These are phyloP conservation scores for Camponotus pennsylvanicus DNA, from an alignment of 1,140 invertebrate genomes.

Conservation along the genomic window DNA sequence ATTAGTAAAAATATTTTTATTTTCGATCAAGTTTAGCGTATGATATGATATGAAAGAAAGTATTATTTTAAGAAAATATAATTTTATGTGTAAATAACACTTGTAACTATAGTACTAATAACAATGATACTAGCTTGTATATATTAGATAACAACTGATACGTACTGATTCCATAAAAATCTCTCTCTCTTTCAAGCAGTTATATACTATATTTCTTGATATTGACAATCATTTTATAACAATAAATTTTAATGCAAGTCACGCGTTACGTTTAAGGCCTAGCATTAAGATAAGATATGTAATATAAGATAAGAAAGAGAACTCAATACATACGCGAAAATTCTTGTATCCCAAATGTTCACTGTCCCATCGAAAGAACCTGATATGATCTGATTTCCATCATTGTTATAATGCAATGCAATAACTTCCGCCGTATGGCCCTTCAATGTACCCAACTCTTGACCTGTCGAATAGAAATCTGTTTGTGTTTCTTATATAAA, in stretches of 20 bases:
- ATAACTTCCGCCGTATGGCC: constrained; percentile 92
- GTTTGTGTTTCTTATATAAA: constrained; percentile 11
- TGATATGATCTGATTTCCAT: constrained; percentile 90
- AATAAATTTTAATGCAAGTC: background rate
- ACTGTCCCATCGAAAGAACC: constrained; percentile 93
- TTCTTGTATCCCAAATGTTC: constrained; percentile 91
- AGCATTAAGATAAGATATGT: background rate
- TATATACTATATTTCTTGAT: background rate
- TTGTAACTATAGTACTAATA: too few relatives aligned
- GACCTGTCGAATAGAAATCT: constrained; percentile 80
- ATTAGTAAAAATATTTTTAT: background rate
- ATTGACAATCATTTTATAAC: background rate
- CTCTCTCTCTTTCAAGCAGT: background rate
- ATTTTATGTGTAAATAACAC: background rate
- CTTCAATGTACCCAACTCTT: constrained; percentile 88
- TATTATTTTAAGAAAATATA: background rate
- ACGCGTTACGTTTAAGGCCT: background rate
- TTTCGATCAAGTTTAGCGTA: background rate
- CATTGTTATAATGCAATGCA: constrained; percentile 90
- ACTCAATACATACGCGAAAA: constrained; percentile 87
- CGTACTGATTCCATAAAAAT: background rate
- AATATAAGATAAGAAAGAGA: background rate
- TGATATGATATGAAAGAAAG: background rate
- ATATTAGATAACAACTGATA: too few relatives aligned
- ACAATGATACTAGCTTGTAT: too few relatives aligned